phyloP scores from a whole-genome alignment of 2,888 invertebrate species.

The Coelopa pilipes region DNA sequence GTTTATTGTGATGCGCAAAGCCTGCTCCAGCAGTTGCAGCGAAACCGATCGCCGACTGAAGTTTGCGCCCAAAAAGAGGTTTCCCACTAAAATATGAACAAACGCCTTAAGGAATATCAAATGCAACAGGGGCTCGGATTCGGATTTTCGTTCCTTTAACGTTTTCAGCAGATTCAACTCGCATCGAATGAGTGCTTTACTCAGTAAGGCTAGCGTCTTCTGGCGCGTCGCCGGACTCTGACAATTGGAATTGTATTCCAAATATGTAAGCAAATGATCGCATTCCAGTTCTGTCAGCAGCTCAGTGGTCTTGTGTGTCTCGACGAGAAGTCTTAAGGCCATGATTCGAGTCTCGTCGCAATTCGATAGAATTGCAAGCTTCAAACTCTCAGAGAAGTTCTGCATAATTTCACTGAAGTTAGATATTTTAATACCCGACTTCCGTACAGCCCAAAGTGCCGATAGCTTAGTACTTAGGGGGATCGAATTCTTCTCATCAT shows the following conservation, averaged over 20 bases:
- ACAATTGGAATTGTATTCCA: slow-evolving; percentile 76
- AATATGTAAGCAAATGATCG: slow-evolving; percentile 71
- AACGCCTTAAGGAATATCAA: slow-evolving; percentile 68
- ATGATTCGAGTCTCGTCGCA: slow-evolving; percentile 74
- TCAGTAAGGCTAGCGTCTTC: slow-evolving; percentile 70
- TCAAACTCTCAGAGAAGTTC: slow-evolving; percentile 67
- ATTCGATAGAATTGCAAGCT: slow-evolving; percentile 69
- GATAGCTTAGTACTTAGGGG: slow-evolving; percentile 61
- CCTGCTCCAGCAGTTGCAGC: slow-evolving; percentile 69
- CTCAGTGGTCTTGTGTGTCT: slow-evolving; percentile 80
- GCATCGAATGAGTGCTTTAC: slow-evolving; percentile 72
- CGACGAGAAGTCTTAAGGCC: slow-evolving; percentile 76
- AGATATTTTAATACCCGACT: slow-evolving; percentile 62
- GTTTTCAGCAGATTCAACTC: slow-evolving; percentile 66
- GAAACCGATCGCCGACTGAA: slow-evolving; percentile 72
- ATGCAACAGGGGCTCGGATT: slow-evolving; percentile 58
- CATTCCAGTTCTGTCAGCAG: slow-evolving; percentile 73
- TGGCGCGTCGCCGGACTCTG: slow-evolving; percentile 77
- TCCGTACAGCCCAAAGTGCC: slow-evolving; percentile 66
- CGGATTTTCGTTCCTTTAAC: slow-evolving; percentile 44
- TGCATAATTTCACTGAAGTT: slow-evolving; percentile 66
- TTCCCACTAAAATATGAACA: slow-evolving; percentile 69
- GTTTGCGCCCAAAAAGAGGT: slow-evolving; percentile 73
- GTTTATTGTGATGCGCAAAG: slow-evolving; percentile 51
- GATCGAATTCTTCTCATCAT: slow-evolving; percentile 38